Evolutionary conservation across 2,113 vertebrate genomes (phyloP).

Genomic region (Hydrochoerus hydrochaeris): DNA sequence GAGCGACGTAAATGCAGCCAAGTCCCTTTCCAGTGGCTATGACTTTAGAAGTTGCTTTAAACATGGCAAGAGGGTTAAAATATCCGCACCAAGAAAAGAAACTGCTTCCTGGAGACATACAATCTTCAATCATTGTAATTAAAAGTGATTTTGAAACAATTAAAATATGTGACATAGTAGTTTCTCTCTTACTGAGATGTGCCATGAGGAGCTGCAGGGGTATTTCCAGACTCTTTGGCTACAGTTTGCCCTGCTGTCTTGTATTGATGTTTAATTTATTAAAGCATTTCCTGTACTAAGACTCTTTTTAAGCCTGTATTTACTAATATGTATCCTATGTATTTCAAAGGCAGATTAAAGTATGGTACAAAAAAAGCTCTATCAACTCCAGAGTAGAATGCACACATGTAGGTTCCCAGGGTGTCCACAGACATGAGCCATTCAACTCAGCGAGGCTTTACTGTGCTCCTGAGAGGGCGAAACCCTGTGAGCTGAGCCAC

Average conservation of each 20-base stretch:
- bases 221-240: not conserved
- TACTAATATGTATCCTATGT: slow-evolving; percentile 30
- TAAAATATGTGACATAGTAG: no score
- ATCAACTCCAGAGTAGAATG: not conserved
- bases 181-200: no score
- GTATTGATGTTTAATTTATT: slow-evolving; percentile 30
- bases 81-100: no score
- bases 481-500: no score
- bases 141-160: no score
- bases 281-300: slow-evolving; percentile 39
- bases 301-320: not conserved
- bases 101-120: no score
- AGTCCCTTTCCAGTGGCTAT: no score
- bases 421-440: no score
- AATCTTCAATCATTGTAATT: no score
- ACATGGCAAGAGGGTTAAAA: no score
- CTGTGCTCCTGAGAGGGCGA: not conserved
- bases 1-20: no score
- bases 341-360: slow-evolving; percentile 53
- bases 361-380: not conserved
- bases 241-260: not conserved
- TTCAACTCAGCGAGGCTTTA: not conserved
- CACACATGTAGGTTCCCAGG: not conserved
- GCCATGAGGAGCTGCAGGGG: not conserved
- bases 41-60: no score